These are phyloP conservation scores for Ascidia mentula DNA, from an alignment of 23 tunicate species.

Conservation along the genomic window DNA sequence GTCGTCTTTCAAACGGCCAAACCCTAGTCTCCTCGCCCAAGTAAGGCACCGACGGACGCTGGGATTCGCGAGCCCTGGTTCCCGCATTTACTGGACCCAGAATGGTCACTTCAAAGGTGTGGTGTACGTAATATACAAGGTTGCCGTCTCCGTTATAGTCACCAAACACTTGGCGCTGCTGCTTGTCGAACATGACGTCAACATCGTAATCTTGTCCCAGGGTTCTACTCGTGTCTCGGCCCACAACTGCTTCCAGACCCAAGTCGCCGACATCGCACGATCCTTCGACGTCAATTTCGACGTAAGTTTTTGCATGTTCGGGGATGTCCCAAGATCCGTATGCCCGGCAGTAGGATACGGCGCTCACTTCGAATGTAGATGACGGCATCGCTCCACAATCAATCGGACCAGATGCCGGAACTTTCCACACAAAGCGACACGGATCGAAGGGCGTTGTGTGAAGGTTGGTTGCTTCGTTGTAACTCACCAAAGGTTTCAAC, in stretches of 20 bases:
- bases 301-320: slow-evolving; percentile 73
- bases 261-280: slow-evolving; percentile 51
- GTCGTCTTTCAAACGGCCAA: slow-evolving; percentile 26
- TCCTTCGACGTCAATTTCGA: slow-evolving; percentile 67
- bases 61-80: not conserved
- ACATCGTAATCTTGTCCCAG: slow-evolving; percentile 28
- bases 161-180: not conserved
- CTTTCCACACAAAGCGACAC: slow-evolving; percentile 29
- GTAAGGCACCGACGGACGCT: slow-evolving; percentile 2
- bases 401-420: slow-evolving; percentile 23
- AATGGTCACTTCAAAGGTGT: slow-evolving; percentile 52
- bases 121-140: slow-evolving; percentile 48
- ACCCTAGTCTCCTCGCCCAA: not conserved
- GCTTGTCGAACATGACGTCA: not conserved
- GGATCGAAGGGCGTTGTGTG: slow-evolving; percentile 61
- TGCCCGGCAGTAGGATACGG: slow-evolving; percentile 38
- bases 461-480: slow-evolving; percentile 30
- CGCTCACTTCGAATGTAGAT: slow-evolving; percentile 43
- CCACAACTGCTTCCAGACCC: slow-evolving; percentile 18
- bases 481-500: slow-evolving; percentile 43
- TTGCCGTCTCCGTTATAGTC: not conserved
- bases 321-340: slow-evolving; percentile 93
- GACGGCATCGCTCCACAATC: slow-evolving; percentile 54
- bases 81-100: slow-evolving; percentile 50
- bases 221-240: slow-evolving; percentile 1